phyloP scores from a whole-genome alignment of 2,888 invertebrate genomes.

The Megastigmus dorsalis region DNA sequence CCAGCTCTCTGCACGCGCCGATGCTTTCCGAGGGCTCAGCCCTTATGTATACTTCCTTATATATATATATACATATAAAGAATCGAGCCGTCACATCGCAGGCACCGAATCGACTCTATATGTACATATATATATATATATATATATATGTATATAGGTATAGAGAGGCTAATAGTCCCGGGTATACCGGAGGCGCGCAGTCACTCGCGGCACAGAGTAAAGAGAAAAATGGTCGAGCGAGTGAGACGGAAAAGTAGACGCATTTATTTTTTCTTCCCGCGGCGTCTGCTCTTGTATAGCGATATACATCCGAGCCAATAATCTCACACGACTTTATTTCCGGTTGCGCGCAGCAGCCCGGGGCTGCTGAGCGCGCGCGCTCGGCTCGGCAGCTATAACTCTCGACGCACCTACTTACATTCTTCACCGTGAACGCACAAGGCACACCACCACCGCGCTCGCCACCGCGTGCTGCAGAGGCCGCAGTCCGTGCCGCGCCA shows the following conservation, averaged over 20 bases:
- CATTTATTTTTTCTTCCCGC: conserved; percentile 8
- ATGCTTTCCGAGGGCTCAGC: no score
- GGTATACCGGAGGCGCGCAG: no score
- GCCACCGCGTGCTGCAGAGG: neutral
- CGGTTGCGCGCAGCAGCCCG: neutral
- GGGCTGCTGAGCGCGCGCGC: neutral
- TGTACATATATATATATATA: neutral
- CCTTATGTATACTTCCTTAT: no score
- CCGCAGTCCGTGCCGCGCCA: no score
- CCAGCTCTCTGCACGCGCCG: no score
- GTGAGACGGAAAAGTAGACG: conserved; percentile 5
- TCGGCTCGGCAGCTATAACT: no score
- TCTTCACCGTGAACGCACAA: neutral
- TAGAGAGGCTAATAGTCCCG: no score
- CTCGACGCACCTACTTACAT: neutral
- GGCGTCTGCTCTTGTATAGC: neutral
- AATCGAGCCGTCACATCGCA: no score
- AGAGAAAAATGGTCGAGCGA: conserved; percentile 26
- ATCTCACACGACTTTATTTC: conserved; percentile 34
- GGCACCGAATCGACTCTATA: neutral
- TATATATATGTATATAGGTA: no score
- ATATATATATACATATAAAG: no score
- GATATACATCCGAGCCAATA: conserved; percentile 8
- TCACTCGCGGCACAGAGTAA: no score
- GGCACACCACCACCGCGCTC: neutral